These are phyloP conservation scores for Strigamia transsilvanica DNA, from an alignment of 2,888 invertebrate species.

Conservation along the genomic window DNA sequence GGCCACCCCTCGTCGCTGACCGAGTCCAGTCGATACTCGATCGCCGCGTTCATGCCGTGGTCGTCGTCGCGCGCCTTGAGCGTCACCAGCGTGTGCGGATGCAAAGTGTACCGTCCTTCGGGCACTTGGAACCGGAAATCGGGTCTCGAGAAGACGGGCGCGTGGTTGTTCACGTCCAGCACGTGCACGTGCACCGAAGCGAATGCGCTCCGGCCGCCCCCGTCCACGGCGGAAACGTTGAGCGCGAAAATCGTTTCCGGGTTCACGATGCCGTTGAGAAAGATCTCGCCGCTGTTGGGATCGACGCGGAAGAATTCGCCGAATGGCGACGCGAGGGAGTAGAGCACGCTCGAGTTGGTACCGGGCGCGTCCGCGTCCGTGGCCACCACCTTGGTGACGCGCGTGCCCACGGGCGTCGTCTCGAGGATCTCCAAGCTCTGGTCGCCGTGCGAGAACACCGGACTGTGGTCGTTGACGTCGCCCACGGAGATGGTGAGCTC, in stretches of 20 bases:
- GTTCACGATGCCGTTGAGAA: slow-evolving; percentile 58
- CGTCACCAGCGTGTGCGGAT: slow-evolving; percentile 70
- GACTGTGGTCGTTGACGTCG: slow-evolving; percentile 81
- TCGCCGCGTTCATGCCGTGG: slow-evolving; percentile 79
- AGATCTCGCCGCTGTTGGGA: slow-evolving; percentile 69
- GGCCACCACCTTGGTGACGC: slow-evolving; percentile 61
- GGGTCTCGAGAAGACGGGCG: slow-evolving; percentile 81
- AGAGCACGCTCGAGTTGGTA: slow-evolving; percentile 75
- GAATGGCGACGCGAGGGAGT: slow-evolving; percentile 71
- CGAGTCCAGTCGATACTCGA: slow-evolving; percentile 71
- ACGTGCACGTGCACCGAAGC: slow-evolving; percentile 77
- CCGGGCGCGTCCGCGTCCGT: slow-evolving; percentile 66
- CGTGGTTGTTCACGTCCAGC: slow-evolving; percentile 77
- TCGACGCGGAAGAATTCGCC: slow-evolving; percentile 77
- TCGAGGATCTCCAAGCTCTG: slow-evolving; percentile 61
- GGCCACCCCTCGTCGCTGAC: slow-evolving; percentile 58
- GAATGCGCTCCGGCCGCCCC: slow-evolving; percentile 76
- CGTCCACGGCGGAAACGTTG: slow-evolving; percentile 79
- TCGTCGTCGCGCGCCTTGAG: slow-evolving; percentile 82
- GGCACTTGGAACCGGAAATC: slow-evolving; percentile 84
- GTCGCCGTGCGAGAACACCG: slow-evolving; percentile 60
- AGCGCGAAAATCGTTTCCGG: slow-evolving; percentile 63
- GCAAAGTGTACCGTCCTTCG: slow-evolving; percentile 75
- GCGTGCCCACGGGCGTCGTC: slow-evolving; percentile 61
- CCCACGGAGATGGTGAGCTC: slow-evolving; percentile 75